Evolutionary conservation across 2,797 vertebrate species (phyloP).

Genomic region (Notamacropus eugenii): DNA sequence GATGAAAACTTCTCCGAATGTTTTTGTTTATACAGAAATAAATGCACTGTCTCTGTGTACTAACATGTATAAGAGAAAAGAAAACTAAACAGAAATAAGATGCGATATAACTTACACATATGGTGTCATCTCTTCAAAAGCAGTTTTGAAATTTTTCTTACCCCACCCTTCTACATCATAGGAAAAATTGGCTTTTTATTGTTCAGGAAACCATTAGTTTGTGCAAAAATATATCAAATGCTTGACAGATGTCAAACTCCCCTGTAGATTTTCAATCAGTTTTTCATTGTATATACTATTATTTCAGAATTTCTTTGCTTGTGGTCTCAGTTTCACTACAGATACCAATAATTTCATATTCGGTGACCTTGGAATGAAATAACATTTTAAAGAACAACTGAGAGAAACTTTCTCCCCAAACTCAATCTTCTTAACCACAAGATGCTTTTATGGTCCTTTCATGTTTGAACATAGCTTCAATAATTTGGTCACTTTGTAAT

Average conservation of each 20-base stretch:
- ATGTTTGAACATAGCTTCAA: slow-evolving; percentile 48
- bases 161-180: background rate
- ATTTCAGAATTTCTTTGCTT: slow-evolving; percentile 30
- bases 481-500: slow-evolving; percentile 54
- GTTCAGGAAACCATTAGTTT: background rate
- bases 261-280: slow-evolving; percentile 52
- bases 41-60: background rate
- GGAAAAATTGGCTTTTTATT: slow-evolving; percentile 3
- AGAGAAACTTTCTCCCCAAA: slow-evolving; percentile 58
- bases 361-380: slow-evolving; percentile 68
- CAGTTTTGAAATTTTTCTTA: background rate
- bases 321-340: slow-evolving; percentile 65
- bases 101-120: background rate
- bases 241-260: slow-evolving; percentile 57
- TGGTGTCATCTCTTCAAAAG: background rate
- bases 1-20: background rate
- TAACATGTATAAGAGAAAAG: background rate
- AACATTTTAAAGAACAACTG: slow-evolving; percentile 63
- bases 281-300: slow-evolving; percentile 44
- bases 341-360: slow-evolving; percentile 69
- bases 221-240: slow-evolving; percentile 60
- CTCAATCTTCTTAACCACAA: slow-evolving; percentile 50
- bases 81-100: slow-evolving; percentile 7
- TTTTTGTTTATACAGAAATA: slow-evolving; percentile 16
- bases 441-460: slow-evolving; percentile 27